A percentile compares a stretch with the other conserved stretches of the same genome.
Conservation (phyloP, 2,888 invertebrate genomes). For the Platycheirus rosarum region DNA sequence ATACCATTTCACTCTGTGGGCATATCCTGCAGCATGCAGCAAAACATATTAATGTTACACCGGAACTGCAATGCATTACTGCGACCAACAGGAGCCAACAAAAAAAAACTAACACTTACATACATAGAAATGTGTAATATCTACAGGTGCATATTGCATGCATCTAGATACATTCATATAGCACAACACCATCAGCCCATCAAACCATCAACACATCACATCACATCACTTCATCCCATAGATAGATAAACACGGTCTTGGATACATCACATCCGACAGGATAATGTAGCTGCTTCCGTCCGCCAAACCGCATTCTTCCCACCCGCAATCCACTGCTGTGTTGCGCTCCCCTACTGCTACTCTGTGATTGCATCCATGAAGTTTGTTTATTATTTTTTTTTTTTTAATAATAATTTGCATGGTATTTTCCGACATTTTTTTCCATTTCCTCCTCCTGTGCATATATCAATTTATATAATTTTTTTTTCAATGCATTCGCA, state of each 20-base stretch:
- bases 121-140: constrained; percentile 13
- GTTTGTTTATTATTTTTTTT: constrained; percentile 58
- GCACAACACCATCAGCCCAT: constrained; percentile 38
- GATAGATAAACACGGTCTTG: constrained; percentile 43
- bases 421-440: constrained; percentile 61
- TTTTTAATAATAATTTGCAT: constrained; percentile 65
- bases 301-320: constrained; percentile 48
- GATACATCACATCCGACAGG: constrained; percentile 56
- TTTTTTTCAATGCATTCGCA: constrained; percentile 42
- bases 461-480: constrained; percentile 28
- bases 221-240: constrained; percentile 30
- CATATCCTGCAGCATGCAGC: constrained; percentile 25
- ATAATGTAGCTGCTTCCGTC: constrained; percentile 61
- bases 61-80: constrained; percentile 56
- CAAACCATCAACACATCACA: constrained; percentile 19
- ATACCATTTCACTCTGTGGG: constrained; percentile 28
- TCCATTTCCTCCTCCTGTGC: constrained; percentile 54
- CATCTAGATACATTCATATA: not conserved
- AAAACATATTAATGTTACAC: constrained; percentile 54
- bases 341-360: constrained; percentile 22
- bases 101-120: constrained; percentile 23
- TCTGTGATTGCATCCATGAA: constrained; percentile 56
- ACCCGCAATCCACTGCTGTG: constrained; percentile 30
- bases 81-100: constrained; percentile 22
- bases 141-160: constrained; percentile 40